Percentiles rank a stretch among this genome's conserved stretches.
Evolutionary conservation across 2,113 vertebrate species (phyloP).

Genomic region (Labeo rohita): DNA sequence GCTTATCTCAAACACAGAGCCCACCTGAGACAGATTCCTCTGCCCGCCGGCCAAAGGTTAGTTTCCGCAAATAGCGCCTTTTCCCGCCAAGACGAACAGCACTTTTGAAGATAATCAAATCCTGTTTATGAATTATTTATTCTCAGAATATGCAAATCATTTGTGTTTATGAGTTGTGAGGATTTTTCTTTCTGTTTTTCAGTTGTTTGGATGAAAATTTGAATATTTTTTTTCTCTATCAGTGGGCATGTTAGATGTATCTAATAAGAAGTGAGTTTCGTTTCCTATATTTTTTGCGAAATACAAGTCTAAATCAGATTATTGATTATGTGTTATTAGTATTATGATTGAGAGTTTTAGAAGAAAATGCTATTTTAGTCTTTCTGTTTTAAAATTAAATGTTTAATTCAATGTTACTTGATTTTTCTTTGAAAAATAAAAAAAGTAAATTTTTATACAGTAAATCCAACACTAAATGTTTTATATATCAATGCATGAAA

Average conservation of each 20-base stretch:
- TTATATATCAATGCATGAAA: neutral
- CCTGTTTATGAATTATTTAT: slow-evolving; percentile 12
- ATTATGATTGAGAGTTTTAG: no score
- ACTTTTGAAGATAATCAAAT: slow-evolving; percentile 17
- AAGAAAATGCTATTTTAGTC: neutral
- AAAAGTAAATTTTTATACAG: neutral
- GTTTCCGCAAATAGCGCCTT: neutral
- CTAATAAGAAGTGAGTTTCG: neutral
- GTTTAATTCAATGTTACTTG: neutral
- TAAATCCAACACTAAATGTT: neutral
- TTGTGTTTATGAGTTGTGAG: neutral
- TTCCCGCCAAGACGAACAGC: neutral
- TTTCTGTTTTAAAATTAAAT: neutral
- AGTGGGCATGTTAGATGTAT: neutral
- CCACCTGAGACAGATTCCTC: slow-evolving; percentile 26
- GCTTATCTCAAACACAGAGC: slow-evolving; percentile 9
- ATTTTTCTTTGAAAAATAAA: no score
- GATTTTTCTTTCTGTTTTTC: neutral
- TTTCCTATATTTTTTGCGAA: neutral
- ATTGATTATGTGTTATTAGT: no score
- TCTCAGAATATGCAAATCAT: neutral
- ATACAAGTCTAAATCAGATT: neutral
- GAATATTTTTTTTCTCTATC: neutral
- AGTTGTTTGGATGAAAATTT: neutral
- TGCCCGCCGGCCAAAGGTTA: slow-evolving; percentile 17